phyloP scores from a whole-genome alignment of 2,797 vertebrate genomes.

The Denticeps clupeoides region DNA sequence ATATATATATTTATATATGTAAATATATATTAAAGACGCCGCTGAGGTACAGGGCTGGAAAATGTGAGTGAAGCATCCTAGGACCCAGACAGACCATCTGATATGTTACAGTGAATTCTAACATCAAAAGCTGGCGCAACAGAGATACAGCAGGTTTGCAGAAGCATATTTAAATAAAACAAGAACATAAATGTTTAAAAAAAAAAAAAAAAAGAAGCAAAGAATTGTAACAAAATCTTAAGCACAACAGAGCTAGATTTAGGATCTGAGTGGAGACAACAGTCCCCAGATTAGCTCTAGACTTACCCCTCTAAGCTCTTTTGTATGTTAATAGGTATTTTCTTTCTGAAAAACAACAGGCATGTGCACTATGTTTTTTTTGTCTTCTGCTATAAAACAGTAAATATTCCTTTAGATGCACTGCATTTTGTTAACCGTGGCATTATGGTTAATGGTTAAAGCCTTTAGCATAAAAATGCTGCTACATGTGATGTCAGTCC shows the following conservation, averaged over 20 bases:
- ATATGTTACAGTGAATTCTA: constrained; percentile 38
- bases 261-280: constrained; percentile 45
- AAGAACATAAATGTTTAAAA: background rate
- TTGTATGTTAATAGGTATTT: constrained; percentile 72
- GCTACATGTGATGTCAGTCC: too few relatives aligned
- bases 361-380: constrained; percentile 57
- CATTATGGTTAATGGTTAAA: too few relatives aligned
- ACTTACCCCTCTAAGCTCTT: constrained; percentile 67
- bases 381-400: too few relatives aligned
- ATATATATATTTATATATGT: background rate
- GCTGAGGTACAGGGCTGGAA: background rate
- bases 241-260: constrained; percentile 39
- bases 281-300: constrained; percentile 51
- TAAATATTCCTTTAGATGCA: too few relatives aligned
- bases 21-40: background rate
- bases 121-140: constrained; percentile 43
- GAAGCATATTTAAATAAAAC: constrained; percentile 40
- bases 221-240: constrained; percentile 15
- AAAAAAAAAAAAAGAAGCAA: constrained; percentile 6
- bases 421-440: too few relatives aligned
- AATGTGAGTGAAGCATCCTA: constrained; percentile 8
- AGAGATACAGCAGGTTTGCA: constrained; percentile 39
- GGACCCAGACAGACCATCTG: background rate
- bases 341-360: constrained; percentile 75
- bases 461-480: too few relatives aligned